phyloP scores from a whole-genome alignment of 2,888 invertebrate species.

The Agrotis clavis region DNA sequence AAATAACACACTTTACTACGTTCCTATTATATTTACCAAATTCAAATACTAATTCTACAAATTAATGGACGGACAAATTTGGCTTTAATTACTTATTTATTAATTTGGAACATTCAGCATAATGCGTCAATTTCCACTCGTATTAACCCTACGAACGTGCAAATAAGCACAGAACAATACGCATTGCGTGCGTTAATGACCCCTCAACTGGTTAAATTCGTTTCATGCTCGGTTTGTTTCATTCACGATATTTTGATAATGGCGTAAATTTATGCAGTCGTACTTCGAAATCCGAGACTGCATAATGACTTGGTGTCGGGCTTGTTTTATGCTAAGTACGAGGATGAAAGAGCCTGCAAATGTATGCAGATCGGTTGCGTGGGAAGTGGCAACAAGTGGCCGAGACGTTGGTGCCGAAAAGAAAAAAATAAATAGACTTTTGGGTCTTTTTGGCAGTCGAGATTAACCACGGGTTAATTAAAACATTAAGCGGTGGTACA shows the following conservation, averaged over 20 bases:
- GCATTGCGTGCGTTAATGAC: constrained; percentile 88
- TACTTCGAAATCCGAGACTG: constrained; percentile 87
- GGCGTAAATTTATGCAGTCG: constrained; percentile 87
- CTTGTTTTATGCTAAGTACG: constrained; percentile 90
- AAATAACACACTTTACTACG: background rate
- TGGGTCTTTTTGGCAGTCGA: constrained; percentile 76
- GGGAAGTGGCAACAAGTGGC: constrained; percentile 90
- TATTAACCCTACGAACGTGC: constrained; percentile 68
- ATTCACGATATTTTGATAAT: constrained; percentile 90
- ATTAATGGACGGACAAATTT: constrained; percentile 38
- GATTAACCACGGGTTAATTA: constrained; percentile 82
- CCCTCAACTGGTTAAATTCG: constrained; percentile 84
- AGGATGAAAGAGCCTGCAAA: constrained; percentile 87
- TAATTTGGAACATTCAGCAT: constrained; percentile 54
- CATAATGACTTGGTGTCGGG: constrained; percentile 88
- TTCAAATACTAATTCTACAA: constrained; percentile 39
- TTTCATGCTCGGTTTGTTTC: constrained; percentile 83
- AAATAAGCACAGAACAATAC: constrained; percentile 74
- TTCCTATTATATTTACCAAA: constrained; percentile 22
- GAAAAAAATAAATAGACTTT: constrained; percentile 77
- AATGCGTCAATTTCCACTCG: constrained; percentile 59
- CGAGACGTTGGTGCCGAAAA: constrained; percentile 77
- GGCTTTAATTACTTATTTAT: constrained; percentile 50
- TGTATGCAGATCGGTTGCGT: constrained; percentile 89
- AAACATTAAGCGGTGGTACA: constrained; percentile 74